These are phyloP conservation scores for Pogonocherus hispidulus DNA, from an alignment of 2,888 invertebrate species.

Conservation along the genomic window DNA sequence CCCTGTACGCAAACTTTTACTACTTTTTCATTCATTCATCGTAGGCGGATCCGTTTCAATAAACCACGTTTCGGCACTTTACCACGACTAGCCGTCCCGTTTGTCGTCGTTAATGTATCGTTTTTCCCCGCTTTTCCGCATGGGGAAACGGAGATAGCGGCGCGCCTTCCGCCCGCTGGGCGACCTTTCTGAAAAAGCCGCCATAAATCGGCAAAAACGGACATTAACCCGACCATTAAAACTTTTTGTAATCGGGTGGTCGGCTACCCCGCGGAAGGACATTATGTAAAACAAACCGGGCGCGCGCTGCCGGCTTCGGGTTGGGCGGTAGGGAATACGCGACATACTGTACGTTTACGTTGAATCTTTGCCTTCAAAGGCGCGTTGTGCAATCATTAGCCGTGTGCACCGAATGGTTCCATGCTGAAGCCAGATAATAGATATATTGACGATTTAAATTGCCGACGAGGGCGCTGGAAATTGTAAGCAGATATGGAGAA, in stretches of 20 bases:
- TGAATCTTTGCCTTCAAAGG: no score
- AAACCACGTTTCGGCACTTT: background rate
- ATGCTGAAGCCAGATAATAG: no score
- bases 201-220: constrained; percentile 19
- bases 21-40: background rate
- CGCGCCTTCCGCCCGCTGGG: constrained; percentile 3
- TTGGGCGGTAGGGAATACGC: no score
- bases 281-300: constrained; percentile 7
- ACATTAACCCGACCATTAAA: constrained; percentile 25
- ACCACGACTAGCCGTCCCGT: background rate
- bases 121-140: background rate
- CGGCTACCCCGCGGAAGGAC: background rate
- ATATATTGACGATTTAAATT: no score
- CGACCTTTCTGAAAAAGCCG: constrained; percentile 12
- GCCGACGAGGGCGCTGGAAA: no score
- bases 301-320: no score
- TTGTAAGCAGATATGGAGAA: no score
- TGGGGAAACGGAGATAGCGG: constrained; percentile 3
- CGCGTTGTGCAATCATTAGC: no score
- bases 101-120: background rate
- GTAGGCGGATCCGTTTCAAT: background rate
- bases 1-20: no score
- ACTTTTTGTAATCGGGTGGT: constrained; percentile 23
- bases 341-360: no score
- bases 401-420: no score